Evolutionary conservation across 2,113 vertebrate genomes (phyloP).

Genomic region (Mastomys coucha): DNA sequence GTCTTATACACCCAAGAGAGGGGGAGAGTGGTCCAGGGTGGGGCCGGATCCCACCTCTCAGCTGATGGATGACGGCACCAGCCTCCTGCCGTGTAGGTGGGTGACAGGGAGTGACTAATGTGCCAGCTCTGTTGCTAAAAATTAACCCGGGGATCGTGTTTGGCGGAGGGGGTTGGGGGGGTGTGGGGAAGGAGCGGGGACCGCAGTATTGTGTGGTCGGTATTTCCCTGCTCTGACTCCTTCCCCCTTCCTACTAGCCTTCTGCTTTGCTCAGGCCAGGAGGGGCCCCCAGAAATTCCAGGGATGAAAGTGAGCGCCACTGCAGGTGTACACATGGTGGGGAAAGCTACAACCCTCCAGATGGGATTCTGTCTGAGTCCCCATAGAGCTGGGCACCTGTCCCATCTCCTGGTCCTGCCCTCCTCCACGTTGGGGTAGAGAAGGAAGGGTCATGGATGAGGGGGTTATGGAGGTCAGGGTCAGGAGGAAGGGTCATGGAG

Average conservation of each 20-base stretch:
- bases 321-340: background rate
- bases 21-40: conserved; percentile 35
- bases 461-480: background rate
- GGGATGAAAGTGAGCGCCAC: background rate
- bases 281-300: background rate
- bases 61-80: conserved; percentile 73
- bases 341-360: background rate
- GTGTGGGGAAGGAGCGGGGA: conserved; percentile 64
- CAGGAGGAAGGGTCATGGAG: background rate
- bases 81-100: conserved; percentile 84
- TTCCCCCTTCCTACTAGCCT: conserved; percentile 50
- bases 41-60: conserved; percentile 70
- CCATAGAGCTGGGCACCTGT: background rate
- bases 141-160: conserved; percentile 80
- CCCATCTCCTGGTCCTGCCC: too few relatives aligned
- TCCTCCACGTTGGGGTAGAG: background rate
- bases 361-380: background rate
- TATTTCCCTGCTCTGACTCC: conserved; percentile 62
- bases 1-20: background rate
- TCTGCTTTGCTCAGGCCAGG: conserved; percentile 42
- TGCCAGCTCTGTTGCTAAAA: conserved; percentile 80
- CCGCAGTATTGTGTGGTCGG: conserved; percentile 54
- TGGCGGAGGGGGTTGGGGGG: conserved; percentile 74
- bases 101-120: conserved; percentile 85
- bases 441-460: background rate